phyloP scores from a whole-genome alignment of 2,113 vertebrate genomes.

The Hydropotes inermis region DNA sequence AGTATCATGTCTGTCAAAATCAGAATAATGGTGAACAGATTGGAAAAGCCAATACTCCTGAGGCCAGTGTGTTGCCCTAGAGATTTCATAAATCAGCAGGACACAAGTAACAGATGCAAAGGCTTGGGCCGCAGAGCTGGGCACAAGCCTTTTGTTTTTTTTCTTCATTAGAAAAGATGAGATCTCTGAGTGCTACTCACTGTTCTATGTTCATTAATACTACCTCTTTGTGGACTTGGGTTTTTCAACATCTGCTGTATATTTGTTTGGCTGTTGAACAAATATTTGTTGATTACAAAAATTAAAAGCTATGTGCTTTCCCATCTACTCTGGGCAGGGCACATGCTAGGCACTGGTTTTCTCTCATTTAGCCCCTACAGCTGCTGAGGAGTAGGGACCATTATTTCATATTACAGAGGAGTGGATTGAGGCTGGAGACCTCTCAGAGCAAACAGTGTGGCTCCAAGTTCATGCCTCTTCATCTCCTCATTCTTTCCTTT shows the following conservation, averaged over 20 bases:
- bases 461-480: background rate
- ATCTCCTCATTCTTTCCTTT: background rate
- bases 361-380: background rate
- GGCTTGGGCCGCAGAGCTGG: background rate
- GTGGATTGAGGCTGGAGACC: background rate
- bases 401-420: background rate
- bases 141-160: background rate
- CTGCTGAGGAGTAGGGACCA: background rate
- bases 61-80: background rate
- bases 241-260: background rate
- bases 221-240: background rate
- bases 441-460: background rate
- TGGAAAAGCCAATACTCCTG: background rate
- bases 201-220: background rate
- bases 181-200: background rate
- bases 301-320: background rate
- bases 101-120: background rate
- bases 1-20: background rate
- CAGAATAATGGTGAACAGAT: background rate
- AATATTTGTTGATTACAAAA: background rate
- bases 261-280: background rate
- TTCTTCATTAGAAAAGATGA: background rate
- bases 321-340: background rate
- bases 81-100: background rate
- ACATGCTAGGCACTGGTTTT: background rate